Base-by-base conservation (phyloP, 2,113 vertebrate species). In the Tylochromis polylepis region DNA sequence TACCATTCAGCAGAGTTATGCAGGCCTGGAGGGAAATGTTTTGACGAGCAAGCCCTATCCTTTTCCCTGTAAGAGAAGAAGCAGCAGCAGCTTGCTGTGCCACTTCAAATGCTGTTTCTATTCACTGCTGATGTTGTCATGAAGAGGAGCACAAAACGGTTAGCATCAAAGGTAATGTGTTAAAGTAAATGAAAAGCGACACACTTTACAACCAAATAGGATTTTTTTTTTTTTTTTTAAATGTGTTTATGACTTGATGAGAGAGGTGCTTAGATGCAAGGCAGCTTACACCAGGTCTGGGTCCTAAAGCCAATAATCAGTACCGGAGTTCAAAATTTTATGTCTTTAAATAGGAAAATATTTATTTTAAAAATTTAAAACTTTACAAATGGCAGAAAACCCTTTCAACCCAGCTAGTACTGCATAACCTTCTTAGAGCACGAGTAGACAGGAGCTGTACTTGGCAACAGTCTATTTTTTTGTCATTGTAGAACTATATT, bases 21-120 rank as follows among this genome's bases (percentile, higher is more conserved):
- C 85, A 88, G 86, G 86, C 84, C 62, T 55, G 70, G 85, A 85
- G 83, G 55, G 77, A 94, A 89, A 86, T 15, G 22, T 91, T 91
- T 83, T 85, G 79, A 92, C 85, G 88, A 92, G 90, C 78, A 77
- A 87, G 87, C 60, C 56, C 38, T 43, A 70, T 27, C 86, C 24
- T 16, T 70, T 91, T 87, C 59, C 55, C 78, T 85, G 89, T 92
- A 91, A 92, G 83, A 85, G 46, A 90, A 90, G 88, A 90, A 82
- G 90, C 85, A 75, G 60, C 36, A 67, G 31, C 79, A 85, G 81
- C 20, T 12, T 81, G 49, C 56, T 10, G 84, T 56, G 46, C 6
- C 43, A 77, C 18, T 78, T 83, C 16, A 27, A 27, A 51, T 22
- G 34, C 31, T 1, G 7, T 58, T 36, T 53, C 46, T 18, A 18